Base-by-base conservation (phyloP, 1,140 invertebrate genomes). In the Cotesia chilonis region DNA sequence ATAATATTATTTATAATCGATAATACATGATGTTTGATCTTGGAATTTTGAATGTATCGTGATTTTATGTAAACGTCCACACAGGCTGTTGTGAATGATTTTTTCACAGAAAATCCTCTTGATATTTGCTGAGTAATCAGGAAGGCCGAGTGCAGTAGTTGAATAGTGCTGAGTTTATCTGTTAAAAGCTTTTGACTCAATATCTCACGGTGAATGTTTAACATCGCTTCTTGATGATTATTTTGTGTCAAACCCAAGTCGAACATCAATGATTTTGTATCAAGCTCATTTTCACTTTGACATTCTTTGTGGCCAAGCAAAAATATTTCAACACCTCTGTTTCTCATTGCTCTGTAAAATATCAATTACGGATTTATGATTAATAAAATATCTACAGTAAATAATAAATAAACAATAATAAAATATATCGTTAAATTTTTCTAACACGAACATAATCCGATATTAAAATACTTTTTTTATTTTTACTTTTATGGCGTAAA, bases 251-350 rank as follows among this genome's bases (percentile, higher is more conserved):
- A 76, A 3, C 91, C 91, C 51, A 84, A 78, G 9, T 84, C 80
- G 63, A 84, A 80, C 1, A 93, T 81, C 67, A 93, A 80, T 4
- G 90, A 89, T 59, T 87, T 84, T 68, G 89, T 76, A 80, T 93
- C 92, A 3, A 89, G 72, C 4, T 70, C 28, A 59, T 85, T 82
- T 1, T 61, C 57, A 20, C 83, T 72, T 28, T 74, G 14, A n/a
- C 78, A 82, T 63, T 86, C 83, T n/a, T 84, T 80, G 9, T 87
- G 78, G 4, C 83, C 79, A 0, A 88, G 82, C 55, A 98, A 84
- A 78, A 89, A 97, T 75, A 99, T 94, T 88, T 99, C 98, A 0
- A 99, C 90, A 3, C 97, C 96, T 82, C 98, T 90, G 83, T 99
- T 99, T 72, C 97, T 90, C 98, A 99, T 99, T 0, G 98, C 98